Conservation (phyloP, 2,888 invertebrate species). For the Synergus umbraculus region DNA sequence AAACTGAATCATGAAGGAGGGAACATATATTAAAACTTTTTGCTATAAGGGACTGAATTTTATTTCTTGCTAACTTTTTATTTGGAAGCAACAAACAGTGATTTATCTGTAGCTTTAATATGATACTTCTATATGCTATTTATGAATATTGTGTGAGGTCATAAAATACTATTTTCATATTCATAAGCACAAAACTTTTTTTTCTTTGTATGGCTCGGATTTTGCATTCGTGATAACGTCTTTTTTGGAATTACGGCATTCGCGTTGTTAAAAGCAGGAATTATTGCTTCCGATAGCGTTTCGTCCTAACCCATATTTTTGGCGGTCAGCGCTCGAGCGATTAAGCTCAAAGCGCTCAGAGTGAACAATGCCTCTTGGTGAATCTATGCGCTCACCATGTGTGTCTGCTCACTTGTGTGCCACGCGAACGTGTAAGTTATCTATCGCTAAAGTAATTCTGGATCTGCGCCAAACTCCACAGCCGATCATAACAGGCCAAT, state of each 20-base stretch:
- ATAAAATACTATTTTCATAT: conserved; percentile 1
- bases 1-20: too few species aligned
- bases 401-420: conserved; percentile 57
- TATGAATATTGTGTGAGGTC: not conserved
- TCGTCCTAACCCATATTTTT: conserved; percentile 61
- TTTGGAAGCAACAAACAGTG: too few species aligned
- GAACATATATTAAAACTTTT: too few species aligned
- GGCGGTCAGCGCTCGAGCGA: conserved; percentile 57
- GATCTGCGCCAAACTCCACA: conserved; percentile 59
- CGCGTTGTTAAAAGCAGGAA: conserved; percentile 47
- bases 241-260: conserved; percentile 17
- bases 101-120: not conserved
- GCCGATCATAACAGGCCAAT: conserved; percentile 65
- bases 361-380: conserved; percentile 52
- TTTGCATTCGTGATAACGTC: not conserved
- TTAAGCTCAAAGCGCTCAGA: conserved; percentile 54
- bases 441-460: conserved; percentile 56
- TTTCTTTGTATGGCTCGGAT: not conserved
- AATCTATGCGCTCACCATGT: conserved; percentile 58
- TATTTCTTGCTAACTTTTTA: too few species aligned
- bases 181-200: not conserved
- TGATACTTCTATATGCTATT: not conserved
- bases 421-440: conserved; percentile 63
- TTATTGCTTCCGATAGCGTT: conserved; percentile 61
- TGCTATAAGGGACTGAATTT: too few species aligned